Conservation (phyloP, 1,140 invertebrate species). For the Drosophila biarmipes region DNA sequence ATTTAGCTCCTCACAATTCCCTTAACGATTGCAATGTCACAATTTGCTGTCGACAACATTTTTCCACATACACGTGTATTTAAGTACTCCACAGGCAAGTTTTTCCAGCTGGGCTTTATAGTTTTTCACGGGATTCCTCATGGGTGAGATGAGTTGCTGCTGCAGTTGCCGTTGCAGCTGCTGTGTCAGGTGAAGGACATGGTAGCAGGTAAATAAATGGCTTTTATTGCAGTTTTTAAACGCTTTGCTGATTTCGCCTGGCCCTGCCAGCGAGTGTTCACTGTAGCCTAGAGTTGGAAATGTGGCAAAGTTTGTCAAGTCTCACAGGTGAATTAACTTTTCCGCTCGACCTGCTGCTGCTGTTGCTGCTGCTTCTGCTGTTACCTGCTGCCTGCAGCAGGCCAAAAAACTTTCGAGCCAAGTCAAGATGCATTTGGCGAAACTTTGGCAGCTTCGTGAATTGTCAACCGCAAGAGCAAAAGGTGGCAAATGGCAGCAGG, state of each 20-base stretch:
- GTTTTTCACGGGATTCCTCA: slow-evolving; percentile 36
- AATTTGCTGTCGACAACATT: slow-evolving; percentile 53
- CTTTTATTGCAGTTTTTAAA: slow-evolving; percentile 80
- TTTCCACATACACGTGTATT: slow-evolving; percentile 40
- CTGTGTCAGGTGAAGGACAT: slow-evolving; percentile 64
- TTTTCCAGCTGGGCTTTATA: slow-evolving; percentile 41
- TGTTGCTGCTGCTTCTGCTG: slow-evolving; percentile 32
- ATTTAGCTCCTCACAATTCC: slow-evolving; percentile 13
- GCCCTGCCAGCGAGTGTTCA: slow-evolving; percentile 32
- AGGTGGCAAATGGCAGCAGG: slow-evolving; percentile 40
- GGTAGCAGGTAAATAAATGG: slow-evolving; percentile 75
- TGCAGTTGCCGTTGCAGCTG: slow-evolving; percentile 15
- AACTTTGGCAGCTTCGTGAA: slow-evolving; percentile 64
- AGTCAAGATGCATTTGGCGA: slow-evolving; percentile 77
- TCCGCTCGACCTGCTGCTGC: slow-evolving; percentile 65
- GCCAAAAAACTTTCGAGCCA: slow-evolving; percentile 60
- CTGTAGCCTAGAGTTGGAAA: slow-evolving; percentile 36
- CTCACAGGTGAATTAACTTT: slow-evolving; percentile 81
- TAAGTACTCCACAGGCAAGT: slow-evolving; percentile 37
- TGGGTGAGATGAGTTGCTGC: slow-evolving; percentile 45
- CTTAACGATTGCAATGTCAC: slow-evolving; percentile 43
- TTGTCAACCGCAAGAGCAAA: slow-evolving; percentile 67
- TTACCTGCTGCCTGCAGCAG: slow-evolving; percentile 47
- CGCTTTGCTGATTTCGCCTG: slow-evolving; percentile 77
- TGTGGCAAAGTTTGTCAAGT: slow-evolving; percentile 74